phyloP scores from a whole-genome alignment of 2,113 vertebrate species.

The Hirundichthys speculiger region DNA sequence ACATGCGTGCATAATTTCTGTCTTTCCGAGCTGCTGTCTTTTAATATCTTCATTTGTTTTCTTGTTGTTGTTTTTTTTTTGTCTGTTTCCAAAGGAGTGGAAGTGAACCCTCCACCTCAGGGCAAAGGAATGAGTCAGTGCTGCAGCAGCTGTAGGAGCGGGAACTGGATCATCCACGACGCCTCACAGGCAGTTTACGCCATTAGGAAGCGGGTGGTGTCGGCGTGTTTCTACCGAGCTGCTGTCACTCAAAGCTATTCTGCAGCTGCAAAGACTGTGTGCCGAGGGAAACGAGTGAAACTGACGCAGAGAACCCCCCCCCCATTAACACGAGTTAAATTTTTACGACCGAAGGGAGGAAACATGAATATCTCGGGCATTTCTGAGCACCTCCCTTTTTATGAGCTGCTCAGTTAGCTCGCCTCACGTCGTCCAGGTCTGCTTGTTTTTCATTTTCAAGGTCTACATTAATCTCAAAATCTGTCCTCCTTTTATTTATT shows the following conservation, averaged over 20 bases:
- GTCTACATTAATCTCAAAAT: too few relatives aligned
- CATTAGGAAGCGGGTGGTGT: conserved; percentile 43
- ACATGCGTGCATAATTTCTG: conserved; percentile 57
- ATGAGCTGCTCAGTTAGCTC: background rate
- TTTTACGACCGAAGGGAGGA: conserved; percentile 12
- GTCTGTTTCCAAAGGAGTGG: conserved; percentile 65
- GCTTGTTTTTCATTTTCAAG: too few relatives aligned
- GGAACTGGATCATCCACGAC: conserved; percentile 43
- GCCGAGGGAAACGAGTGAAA: conserved; percentile 19
- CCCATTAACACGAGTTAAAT: background rate
- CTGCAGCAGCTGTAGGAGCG: conserved; percentile 60
- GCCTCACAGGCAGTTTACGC: conserved; percentile 57
- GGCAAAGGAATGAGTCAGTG: conserved; percentile 69
- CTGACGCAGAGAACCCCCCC: background rate
- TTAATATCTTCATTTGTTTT: conserved; percentile 79
- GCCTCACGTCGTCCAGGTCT: too few relatives aligned
- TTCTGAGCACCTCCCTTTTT: conserved; percentile 1
- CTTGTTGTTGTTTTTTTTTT: conserved; percentile 68
- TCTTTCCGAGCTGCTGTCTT: conserved; percentile 59
- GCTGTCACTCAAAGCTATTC: conserved; percentile 58
- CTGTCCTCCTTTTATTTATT: too few relatives aligned
- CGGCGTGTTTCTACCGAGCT: conserved; percentile 14
- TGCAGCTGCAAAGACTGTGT: conserved; percentile 25
- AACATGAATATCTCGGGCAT: background rate
- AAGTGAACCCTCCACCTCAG: conserved; percentile 65